Conservation (phyloP, 2,888 invertebrate species). For the Agrochola circellaris region DNA sequence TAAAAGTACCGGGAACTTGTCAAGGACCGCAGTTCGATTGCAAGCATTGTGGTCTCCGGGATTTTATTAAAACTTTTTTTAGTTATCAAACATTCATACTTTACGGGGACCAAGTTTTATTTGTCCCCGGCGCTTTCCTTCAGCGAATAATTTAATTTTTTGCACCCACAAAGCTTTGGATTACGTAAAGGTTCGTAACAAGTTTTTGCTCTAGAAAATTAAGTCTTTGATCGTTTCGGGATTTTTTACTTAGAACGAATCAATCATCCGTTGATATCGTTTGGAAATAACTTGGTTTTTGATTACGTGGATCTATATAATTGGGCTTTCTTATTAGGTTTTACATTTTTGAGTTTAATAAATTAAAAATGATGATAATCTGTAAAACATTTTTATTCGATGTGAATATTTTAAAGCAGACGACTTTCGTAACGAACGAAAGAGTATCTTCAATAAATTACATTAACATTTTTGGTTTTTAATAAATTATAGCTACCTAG, state of each 20-base stretch:
- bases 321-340: constrained; percentile 10
- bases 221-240: constrained; percentile 51
- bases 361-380: not conserved
- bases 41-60: constrained; percentile 55
- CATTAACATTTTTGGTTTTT: not conserved
- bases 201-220: constrained; percentile 55
- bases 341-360: not conserved
- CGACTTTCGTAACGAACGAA: not conserved
- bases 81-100: constrained; percentile 64
- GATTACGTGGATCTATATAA: constrained; percentile 39
- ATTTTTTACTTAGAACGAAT: constrained; percentile 44
- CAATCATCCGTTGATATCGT: constrained; percentile 40
- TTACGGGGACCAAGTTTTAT: constrained; percentile 63
- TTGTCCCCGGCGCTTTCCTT: constrained; percentile 56
- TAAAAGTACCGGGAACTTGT: constrained; percentile 44
- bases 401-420: not conserved
- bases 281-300: constrained; percentile 37
- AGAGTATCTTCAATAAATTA: constrained; percentile 2
- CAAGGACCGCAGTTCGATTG: constrained; percentile 58
- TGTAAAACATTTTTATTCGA: not conserved
- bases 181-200: constrained; percentile 53
- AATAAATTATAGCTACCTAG: not conserved
- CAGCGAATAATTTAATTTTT: constrained; percentile 59
- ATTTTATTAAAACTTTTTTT: constrained; percentile 67
- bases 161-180: constrained; percentile 53